Base-by-base conservation (phyloP, 2,888 invertebrate genomes). In the Metacarcinus magister region DNA sequence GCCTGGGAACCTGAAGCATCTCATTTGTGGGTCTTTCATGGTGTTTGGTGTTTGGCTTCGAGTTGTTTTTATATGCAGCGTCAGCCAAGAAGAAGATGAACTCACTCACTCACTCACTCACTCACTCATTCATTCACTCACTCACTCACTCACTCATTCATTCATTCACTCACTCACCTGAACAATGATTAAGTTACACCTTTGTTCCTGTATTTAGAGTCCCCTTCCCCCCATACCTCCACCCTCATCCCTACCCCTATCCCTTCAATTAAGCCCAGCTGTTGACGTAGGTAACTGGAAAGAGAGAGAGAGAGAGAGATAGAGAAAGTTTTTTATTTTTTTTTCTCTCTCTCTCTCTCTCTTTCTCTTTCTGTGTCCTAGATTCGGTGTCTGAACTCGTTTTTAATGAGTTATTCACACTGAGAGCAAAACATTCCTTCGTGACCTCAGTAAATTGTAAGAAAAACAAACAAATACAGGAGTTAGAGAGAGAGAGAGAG, bases 11-110 rank as follows among this genome's bases (percentile, higher is more conserved):
- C 44, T 92, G 28, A 54, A 54, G 46, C n/a, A 92, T 48, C 48
- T 32, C 32, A 92, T 92, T 92, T 92, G 92, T 28, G 92, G 28
- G 54, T 28, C 92, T 48, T 92, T 92, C 92, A 92, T 10, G 44
- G 4, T 28, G n/a, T 8, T 19, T 10, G 92, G 91, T 91, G 91
- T 46, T 54, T 91, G 67, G 67, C n/a, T 39, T 54, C 16, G 54
- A 54, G 54, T 54, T 54, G 54, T 54, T 54, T 54, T 54, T 54
- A 13, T 0, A 67, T 39, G 89, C 39, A 89, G 44, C 89, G 44
- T 28, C 89, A 39, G 43, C 67, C 67, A 67, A n/a, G 39, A 23
- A 1, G 39, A 2, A 39, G 39, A 39, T 39, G 39, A 39, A 39
- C 39, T 39, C 39, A 39, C 39, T 39, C 39, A 39, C n/a, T n/a